Evolutionary conservation across 2,797 vertebrate genomes (phyloP).

Genomic region (Sebastes kiyomatsui): DNA sequence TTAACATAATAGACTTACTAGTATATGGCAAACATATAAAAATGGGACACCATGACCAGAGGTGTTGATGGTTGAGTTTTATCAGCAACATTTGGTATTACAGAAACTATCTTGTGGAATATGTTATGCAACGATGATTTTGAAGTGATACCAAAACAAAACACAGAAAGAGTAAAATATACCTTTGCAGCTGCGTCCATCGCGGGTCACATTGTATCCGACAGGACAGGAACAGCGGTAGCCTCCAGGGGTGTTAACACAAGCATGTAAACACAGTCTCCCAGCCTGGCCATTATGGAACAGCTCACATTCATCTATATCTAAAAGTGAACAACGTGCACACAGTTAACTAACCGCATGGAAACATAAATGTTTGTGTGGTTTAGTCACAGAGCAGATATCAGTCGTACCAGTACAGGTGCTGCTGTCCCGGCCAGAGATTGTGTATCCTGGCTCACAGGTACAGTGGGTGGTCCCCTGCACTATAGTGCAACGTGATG

Average conservation of each 20-base stretch:
- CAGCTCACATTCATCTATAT: slow-evolving; percentile 91
- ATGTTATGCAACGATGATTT: neutral
- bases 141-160: neutral
- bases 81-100: neutral
- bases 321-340: slow-evolving; percentile 67
- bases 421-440: slow-evolving; percentile 80
- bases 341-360: neutral
- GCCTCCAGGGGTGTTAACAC: slow-evolving; percentile 89
- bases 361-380: neutral
- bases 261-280: slow-evolving; percentile 86
- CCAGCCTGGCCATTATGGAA: slow-evolving; percentile 85
- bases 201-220: slow-evolving; percentile 83
- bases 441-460: slow-evolving; percentile 84
- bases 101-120: neutral
- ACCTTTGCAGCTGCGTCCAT: slow-evolving; percentile 88
- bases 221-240: slow-evolving; percentile 88
- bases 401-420: slow-evolving; percentile 76
- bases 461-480: slow-evolving; percentile 85
- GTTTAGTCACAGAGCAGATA: neutral
- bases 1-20: neutral
- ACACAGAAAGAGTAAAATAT: neutral
- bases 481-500: slow-evolving; percentile 76
- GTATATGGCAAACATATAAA: neutral
- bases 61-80: neutral
- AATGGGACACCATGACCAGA: neutral